Evolutionary conservation across 2,888 invertebrate species (phyloP), one percentile per base, ranked within the genome.

Genomic region (Orthonychiurus folsomi): DNA sequence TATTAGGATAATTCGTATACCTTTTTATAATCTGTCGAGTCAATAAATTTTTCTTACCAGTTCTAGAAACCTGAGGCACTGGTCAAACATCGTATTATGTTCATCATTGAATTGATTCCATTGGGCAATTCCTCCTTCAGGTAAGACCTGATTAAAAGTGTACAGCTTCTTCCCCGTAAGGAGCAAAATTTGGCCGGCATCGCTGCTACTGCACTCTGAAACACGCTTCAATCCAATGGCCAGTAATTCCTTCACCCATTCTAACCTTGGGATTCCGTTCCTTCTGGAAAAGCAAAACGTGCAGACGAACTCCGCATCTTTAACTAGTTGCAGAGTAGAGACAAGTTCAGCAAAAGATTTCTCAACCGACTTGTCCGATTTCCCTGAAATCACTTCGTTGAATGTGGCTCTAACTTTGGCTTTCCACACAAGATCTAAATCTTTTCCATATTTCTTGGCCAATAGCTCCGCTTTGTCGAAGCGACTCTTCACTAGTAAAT

Each of bases 351-450:
- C 9, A 27, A 64, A 67, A 15, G 50, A 23, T 1, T 24, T 12
- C n/a, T 66, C 66, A 1, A 48, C 1, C 24, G 28, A 28, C 21
- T 47, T 48, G n/a, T 56, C 58, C 12, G 18, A 23, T 28, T 56
- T 24, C 1, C n/a, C 21, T 9, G 12, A 5, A 20, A 52, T 20
- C 0, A 26, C 28, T 48, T 63, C 61, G 27, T 50, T 37, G 20
- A 60, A 59, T 53, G 60, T 64, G n/a, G 69, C 64, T 15, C 58
- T 48, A 1, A 69, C 70, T 60, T 68, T 65, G 1, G 72, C 66
- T 56, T 70, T 72, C 18, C 63, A 63, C 1, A 72, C 69, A n/a
- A 70, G 60, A 53, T 72, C 72, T 53, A 68, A 57, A 56, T 72
- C 65, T 57, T 70, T 70, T 0, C 56, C 60, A 53, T 67, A 72